A percentile compares a stretch with the other conserved stretches of the same genome.
Evolutionary conservation across 2,113 vertebrate species (phyloP).

Genomic region (Hemicordylus capensis): DNA sequence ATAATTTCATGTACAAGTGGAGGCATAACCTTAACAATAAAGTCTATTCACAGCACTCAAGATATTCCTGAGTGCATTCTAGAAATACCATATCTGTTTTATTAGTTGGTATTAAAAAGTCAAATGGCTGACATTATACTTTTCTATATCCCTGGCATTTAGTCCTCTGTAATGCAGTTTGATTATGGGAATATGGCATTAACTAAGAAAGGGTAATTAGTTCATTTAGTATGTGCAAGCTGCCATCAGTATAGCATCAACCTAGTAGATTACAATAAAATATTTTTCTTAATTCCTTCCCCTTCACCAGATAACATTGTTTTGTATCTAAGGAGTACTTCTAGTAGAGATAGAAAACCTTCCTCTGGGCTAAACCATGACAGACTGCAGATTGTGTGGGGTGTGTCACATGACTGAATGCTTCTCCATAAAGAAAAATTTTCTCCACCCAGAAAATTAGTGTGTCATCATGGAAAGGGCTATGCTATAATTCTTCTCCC

Average conservation of each 20-base stretch:
- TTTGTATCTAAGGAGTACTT: slow-evolving; percentile 2
- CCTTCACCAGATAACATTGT: slow-evolving; percentile 18
- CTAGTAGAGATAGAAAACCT: not conserved
- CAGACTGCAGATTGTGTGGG: not conserved
- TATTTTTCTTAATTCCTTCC: not conserved
- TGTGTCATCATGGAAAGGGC: not conserved
- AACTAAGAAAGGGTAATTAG: slow-evolving; percentile 57
- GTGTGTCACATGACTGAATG: not conserved
- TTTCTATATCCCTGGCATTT: slow-evolving; percentile 25
- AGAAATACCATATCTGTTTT: slow-evolving; percentile 24
- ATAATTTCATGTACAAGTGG: slow-evolving; percentile 26
- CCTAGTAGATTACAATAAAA: not conserved
- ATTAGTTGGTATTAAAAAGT: slow-evolving; percentile 44
- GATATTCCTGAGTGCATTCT: slow-evolving; percentile 12
- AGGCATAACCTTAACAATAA: slow-evolving; percentile 33
- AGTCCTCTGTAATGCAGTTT: slow-evolving; percentile 23
- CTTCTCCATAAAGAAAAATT: not conserved
- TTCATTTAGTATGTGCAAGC: slow-evolving; percentile 38
- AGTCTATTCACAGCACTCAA: slow-evolving; percentile 1
- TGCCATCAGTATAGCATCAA: not conserved
- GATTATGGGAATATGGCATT: slow-evolving; percentile 33
- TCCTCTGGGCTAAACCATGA: not conserved
- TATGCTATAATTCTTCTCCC: not conserved
- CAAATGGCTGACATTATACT: slow-evolving; percentile 48
- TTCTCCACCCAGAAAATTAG: not conserved